Conservation (phyloP, 2,888 invertebrate species). For the Chalcosyrphus nemorum region DNA sequence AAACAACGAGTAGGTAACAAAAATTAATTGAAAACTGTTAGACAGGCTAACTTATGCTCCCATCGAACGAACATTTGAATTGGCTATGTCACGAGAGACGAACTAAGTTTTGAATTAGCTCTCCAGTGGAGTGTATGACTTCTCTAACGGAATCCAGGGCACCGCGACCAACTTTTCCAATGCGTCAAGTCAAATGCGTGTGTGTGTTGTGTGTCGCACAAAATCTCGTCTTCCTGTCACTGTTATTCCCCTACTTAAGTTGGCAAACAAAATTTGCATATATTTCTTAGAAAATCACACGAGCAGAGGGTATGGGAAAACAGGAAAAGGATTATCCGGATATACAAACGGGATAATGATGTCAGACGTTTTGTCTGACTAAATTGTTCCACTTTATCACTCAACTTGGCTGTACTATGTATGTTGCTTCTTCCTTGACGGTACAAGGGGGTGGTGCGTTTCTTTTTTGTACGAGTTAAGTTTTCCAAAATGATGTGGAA, state of each 20-base stretch:
- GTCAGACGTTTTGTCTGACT: slow-evolving; percentile 70
- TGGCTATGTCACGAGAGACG: slow-evolving; percentile 17
- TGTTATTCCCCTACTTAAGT: slow-evolving; percentile 8
- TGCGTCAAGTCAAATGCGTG: slow-evolving; percentile 34
- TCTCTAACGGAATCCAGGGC: slow-evolving; percentile 25
- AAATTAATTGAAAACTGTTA: slow-evolving; percentile 33
- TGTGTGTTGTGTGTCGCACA: not conserved
- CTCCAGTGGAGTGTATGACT: not conserved
- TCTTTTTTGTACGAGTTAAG: slow-evolving; percentile 3
- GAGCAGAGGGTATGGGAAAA: slow-evolving; percentile 12
- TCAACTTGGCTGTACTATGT: not conserved
- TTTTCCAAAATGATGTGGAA: slow-evolving; percentile 42
- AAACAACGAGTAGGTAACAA: slow-evolving; percentile 37
- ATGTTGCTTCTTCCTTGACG: not conserved
- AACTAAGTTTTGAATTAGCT: slow-evolving; percentile 33
- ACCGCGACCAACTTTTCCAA: not conserved
- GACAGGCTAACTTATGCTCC: not conserved
- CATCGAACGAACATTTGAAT: not conserved
- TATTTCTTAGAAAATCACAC: slow-evolving; percentile 22
- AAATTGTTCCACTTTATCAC: slow-evolving; percentile 60
- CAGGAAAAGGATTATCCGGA: slow-evolving; percentile 69
- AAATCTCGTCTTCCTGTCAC: not conserved
- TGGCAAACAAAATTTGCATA: slow-evolving; percentile 64
- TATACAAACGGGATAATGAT: slow-evolving; percentile 70
- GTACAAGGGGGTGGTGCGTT: not conserved